Base-by-base conservation (phyloP, 2,113 vertebrate genomes). In the Ceuthmochares aereus region DNA sequence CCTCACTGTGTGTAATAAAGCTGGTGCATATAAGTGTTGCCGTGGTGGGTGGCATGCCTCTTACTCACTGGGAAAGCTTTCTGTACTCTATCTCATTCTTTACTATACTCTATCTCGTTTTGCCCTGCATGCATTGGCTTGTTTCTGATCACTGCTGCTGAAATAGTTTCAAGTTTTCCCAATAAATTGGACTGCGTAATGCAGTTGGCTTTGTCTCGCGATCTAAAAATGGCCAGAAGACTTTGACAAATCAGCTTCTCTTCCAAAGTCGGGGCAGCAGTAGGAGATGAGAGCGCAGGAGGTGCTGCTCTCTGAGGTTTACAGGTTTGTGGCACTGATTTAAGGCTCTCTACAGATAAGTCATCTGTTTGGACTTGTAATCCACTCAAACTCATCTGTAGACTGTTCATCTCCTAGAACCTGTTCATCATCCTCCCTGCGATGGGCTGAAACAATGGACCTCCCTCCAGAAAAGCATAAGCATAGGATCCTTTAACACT, bases 21-120 rank as follows among this genome's bases (percentile, higher is more conserved):
- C 62, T 82, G 76, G 69, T 82, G 84, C 36, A 9, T 66, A 59
- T 51, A 34, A 75, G 67, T 3, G 2, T 54, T 91, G 93, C 87
- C 96, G 30, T n/a, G 72, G 82, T 95, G 90, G 90, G 93, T 96
- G 96, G 90, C 54, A 78, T 78, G n/a, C n/a, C 78, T 94, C 87
- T 93, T 67, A 52, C 60, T 84, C 73, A 26, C 76, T 54, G 89
- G 64, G 68, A 92, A 58, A 67, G 76, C 73, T 93, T 49, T 49
- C 75, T 54, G 60, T 92, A 49, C 47, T 49, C 47, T 49, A 49
- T 49, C 47, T 49, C 47, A 49, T 87, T 62, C 88, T 86, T 34
- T 60, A 12, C 84, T 82, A 1, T 26, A 4, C 67, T 77, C 42
- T 23, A 27, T 89, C 92, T 94, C 64, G 0, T 78, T 70, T 72